These are phyloP conservation scores for Kradibia gibbosae DNA, from an alignment of 1,140 invertebrate genomes.

Conservation along the genomic window DNA sequence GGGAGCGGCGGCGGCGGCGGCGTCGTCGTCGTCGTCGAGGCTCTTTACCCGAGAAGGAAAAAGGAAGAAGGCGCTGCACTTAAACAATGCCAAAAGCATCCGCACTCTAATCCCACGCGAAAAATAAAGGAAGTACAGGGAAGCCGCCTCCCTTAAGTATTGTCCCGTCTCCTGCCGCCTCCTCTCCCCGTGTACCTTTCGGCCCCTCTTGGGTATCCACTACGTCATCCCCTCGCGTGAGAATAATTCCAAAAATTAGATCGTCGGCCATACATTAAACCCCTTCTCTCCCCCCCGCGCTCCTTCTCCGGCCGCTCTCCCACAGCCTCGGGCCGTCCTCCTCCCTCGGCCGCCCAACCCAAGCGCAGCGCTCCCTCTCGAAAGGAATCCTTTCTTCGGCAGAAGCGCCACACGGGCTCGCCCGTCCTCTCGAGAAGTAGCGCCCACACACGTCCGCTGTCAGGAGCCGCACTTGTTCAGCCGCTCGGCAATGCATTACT, in stretches of 20 bases:
- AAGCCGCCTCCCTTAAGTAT: slow-evolving; percentile 37
- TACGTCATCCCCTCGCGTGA: slow-evolving; percentile 42
- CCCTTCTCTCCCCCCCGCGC: slow-evolving; percentile 44
- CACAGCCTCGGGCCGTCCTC: too few species aligned
- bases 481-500: not conserved
- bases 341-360: too few species aligned
- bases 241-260: slow-evolving; percentile 68
- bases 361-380: too few species aligned
- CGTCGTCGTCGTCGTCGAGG: too few species aligned
- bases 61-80: slow-evolving; percentile 31
- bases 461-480: not conserved
- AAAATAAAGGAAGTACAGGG: slow-evolving; percentile 44
- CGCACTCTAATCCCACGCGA: slow-evolving; percentile 48
- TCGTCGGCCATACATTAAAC: slow-evolving; percentile 62
- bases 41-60: not conserved
- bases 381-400: not conserved
- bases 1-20: too few species aligned
- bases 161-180: slow-evolving; percentile 22
- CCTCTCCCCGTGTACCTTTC: slow-evolving; percentile 18
- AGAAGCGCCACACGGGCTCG: not conserved
- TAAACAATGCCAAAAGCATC: slow-evolving; percentile 50
- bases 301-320: not conserved
- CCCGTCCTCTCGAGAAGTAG: slow-evolving; percentile 1
- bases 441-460: slow-evolving; percentile 19
- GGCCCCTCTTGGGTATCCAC: not conserved